A percentile compares a stretch with the other conserved stretches of the same genome.
Conservation (phyloP, 2,113 vertebrate species). For the Chamaetylas fuelleborni region DNA sequence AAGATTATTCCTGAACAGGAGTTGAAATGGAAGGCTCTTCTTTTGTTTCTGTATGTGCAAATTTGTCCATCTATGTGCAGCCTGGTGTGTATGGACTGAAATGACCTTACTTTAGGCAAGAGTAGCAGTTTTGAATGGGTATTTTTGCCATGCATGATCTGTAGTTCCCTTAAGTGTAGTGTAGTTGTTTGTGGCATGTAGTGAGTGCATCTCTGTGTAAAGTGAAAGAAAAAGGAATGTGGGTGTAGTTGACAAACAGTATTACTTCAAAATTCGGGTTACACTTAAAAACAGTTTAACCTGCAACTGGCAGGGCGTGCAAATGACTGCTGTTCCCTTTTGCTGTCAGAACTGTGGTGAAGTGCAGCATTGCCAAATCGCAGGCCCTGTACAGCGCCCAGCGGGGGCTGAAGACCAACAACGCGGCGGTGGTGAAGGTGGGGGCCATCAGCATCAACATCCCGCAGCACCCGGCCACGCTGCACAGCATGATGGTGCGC, state of each 20-base stretch:
- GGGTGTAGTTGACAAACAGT: neutral
- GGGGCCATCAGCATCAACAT: constrained; percentile 98
- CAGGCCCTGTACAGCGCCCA: constrained; percentile 97
- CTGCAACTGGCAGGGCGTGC: accelerated
- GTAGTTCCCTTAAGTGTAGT: neutral
- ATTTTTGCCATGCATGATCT: constrained; percentile 26
- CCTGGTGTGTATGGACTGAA: neutral
- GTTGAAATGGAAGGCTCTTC: neutral
- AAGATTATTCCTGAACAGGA: neutral
- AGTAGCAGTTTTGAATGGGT: neutral
- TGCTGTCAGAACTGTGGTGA: constrained; percentile 92
- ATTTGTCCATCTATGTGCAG: neutral
- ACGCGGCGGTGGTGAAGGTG: constrained; percentile 93
- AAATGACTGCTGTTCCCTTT: neutral
- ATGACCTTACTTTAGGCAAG: neutral
- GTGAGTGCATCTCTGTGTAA: constrained; percentile 19
- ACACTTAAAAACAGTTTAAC: neutral
- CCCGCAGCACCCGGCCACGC: constrained; percentile 94
- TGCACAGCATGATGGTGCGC: constrained; percentile 99
- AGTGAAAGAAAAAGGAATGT: neutral
- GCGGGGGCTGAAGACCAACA: constrained; percentile 92
- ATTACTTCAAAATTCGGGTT: neutral
- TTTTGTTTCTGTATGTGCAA: neutral
- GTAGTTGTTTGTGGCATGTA: constrained; percentile 43
- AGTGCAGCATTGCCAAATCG: constrained; percentile 98